phyloP scores from a whole-genome alignment of 2,113 vertebrate species.

The Eudorcas thomsonii region DNA sequence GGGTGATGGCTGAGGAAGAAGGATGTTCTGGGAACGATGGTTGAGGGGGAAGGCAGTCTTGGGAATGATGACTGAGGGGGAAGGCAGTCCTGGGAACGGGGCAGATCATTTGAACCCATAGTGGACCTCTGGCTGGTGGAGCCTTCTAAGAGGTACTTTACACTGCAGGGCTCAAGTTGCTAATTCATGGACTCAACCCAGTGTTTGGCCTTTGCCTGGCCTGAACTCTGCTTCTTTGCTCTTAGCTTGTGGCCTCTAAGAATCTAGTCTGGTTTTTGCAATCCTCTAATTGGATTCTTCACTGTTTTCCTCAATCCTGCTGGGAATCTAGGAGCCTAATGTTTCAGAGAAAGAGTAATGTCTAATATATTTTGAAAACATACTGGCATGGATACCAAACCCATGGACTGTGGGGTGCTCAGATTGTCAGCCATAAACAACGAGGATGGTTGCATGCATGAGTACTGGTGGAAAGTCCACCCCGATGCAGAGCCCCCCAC shows the following conservation, averaged over 20 bases:
- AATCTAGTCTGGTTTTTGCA: background rate
- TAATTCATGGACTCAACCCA: background rate
- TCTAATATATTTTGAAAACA: background rate
- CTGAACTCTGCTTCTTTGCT: background rate
- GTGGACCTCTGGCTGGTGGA: background rate
- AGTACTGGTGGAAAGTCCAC: too few relatives aligned
- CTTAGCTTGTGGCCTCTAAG: background rate
- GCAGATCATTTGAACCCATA: background rate
- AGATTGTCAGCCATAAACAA: background rate
- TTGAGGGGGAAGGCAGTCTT: too few relatives aligned
- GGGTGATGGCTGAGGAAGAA: background rate
- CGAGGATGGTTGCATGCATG: background rate
- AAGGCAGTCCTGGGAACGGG: background rate
- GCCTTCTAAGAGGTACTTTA: background rate
- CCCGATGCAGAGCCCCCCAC: too few relatives aligned
- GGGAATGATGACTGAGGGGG: background rate
- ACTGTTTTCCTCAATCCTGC: background rate
- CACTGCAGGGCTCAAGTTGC: background rate
- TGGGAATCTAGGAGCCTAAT: background rate
- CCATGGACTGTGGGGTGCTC: background rate
- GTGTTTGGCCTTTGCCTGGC: background rate
- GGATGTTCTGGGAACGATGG: background rate
- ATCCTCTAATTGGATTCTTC: background rate
- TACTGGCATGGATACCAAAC: background rate
- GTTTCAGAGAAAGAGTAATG: background rate